phyloP scores from a whole-genome alignment of 2,797 vertebrate genomes.

The Crax fasciolata region DNA sequence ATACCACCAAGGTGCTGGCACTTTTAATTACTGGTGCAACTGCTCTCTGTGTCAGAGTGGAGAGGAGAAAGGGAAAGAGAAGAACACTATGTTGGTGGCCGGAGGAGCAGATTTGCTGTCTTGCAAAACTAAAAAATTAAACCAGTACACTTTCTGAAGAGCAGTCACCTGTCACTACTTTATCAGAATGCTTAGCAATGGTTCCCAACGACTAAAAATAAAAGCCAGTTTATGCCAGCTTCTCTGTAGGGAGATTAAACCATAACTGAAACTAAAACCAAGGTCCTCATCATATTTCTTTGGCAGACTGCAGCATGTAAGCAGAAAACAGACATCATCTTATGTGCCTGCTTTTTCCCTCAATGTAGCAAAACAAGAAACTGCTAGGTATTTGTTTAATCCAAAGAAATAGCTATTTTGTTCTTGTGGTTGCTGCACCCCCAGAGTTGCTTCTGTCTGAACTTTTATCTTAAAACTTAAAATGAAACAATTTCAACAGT shows the following conservation, averaged over 20 bases:
- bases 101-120: neutral
- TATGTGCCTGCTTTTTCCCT: neutral
- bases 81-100: neutral
- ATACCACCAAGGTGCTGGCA: neutral
- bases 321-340: conserved; percentile 43
- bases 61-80: neutral
- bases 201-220: conserved; percentile 9
- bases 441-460: neutral
- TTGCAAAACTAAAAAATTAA: neutral
- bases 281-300: conserved; percentile 42
- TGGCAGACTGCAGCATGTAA: neutral
- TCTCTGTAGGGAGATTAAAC: conserved; percentile 52
- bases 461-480: neutral
- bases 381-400: conserved; percentile 39
- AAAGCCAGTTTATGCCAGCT: neutral
- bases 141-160: neutral
- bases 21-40: neutral
- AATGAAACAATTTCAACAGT: neutral
- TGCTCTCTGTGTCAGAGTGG: neutral
- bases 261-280: neutral
- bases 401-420: neutral
- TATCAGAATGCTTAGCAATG: conserved; percentile 31
- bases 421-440: neutral
- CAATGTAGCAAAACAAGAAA: neutral
- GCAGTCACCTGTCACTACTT: neutral